Evolutionary conservation across 2,113 vertebrate genomes (phyloP).

Genomic region (Ovis aries): ARS-UI_Ramb_v3.0 NC_056076.1:41681001-41681500

Average conservation of each 20-base stretch:
- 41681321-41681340: not conserved
- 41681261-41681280: not conserved
- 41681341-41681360: not conserved
- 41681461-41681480: not conserved
- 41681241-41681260: not conserved
- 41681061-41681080: not conserved
- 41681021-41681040: not conserved
- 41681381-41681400: not conserved
- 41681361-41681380: not conserved
- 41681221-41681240: not conserved
- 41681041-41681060: not conserved
- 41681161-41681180: not conserved
- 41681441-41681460: too few relatives aligned
- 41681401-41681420: accelerated
- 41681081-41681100: not conserved
- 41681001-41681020: not conserved
- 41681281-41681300: not conserved
- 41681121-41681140: not conserved
- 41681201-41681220: not conserved
- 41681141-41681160: not conserved
- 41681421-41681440: not conserved
- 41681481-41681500: not conserved
- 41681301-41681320: not conserved
- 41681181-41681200: not conserved
- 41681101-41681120: not conserved